Conservation (phyloP, 2,113 vertebrate genomes). For the Chunga burmeisteri region DNA sequence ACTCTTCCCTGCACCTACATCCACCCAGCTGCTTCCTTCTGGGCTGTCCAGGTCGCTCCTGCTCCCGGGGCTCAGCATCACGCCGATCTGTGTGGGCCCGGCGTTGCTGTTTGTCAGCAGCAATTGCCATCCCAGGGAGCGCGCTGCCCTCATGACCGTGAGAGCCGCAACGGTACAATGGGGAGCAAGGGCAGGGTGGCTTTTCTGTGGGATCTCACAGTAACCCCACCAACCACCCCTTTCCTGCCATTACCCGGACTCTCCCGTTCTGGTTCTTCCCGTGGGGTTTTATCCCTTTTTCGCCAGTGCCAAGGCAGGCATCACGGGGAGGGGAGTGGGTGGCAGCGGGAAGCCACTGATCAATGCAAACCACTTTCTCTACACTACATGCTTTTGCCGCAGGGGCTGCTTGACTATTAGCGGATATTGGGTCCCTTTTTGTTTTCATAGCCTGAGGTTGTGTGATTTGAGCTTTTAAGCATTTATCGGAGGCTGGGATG, state of each 20-base stretch:
- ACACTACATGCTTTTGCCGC: constrained; percentile 1
- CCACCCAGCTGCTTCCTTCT: background rate
- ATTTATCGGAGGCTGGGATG: constrained; percentile 65
- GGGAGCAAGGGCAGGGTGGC: background rate
- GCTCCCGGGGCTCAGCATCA: background rate
- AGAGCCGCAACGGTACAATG: background rate
- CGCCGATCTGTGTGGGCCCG: no score
- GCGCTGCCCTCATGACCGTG: accelerated
- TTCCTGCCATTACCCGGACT: background rate
- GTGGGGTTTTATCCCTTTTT: background rate
- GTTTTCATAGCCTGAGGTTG: constrained; percentile 62
- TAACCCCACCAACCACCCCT: background rate
- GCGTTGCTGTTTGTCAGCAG: background rate
- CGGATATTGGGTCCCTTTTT: background rate
- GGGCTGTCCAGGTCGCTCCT: background rate
- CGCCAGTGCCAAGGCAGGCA: accelerated
- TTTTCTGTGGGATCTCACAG: background rate
- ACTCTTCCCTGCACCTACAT: background rate
- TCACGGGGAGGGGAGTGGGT: accelerated
- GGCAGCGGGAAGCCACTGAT: constrained; percentile 18
- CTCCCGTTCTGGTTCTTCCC: background rate
- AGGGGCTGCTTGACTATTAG: constrained; percentile 41
- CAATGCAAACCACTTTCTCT: constrained; percentile 78
- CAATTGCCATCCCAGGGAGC: background rate
- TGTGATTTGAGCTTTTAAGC: constrained; percentile 76